phyloP scores from a whole-genome alignment of 2,888 invertebrate genomes.

The Drosophila paranaensis region DNA sequence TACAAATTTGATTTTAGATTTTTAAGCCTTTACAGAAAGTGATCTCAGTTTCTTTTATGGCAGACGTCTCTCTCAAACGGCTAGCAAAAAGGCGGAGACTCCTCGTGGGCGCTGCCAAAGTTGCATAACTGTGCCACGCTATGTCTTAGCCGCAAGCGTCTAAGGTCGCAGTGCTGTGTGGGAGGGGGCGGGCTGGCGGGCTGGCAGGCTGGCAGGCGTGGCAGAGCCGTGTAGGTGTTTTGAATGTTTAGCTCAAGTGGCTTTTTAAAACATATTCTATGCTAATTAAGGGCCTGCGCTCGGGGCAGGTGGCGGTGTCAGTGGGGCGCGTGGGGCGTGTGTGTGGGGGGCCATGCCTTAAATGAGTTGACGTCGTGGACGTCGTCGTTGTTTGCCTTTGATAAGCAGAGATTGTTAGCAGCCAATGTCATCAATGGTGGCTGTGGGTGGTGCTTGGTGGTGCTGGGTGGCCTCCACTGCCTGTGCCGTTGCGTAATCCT shows the following conservation, averaged over 20 bases:
- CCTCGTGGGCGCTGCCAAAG: background rate
- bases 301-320: slow-evolving; percentile 14
- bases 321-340: background rate
- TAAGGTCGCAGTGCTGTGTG: slow-evolving; percentile 63
- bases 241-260: slow-evolving; percentile 80
- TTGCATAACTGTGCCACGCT: slow-evolving; percentile 52
- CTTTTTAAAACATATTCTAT: slow-evolving; percentile 80
- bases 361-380: slow-evolving; percentile 72
- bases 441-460: background rate
- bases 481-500: slow-evolving; percentile 66
- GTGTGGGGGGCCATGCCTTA: slow-evolving; percentile 33
- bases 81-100: slow-evolving; percentile 2
- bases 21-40: background rate
- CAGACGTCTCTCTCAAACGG: slow-evolving; percentile 6
- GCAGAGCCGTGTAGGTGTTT: slow-evolving; percentile 68
- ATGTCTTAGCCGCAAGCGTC: slow-evolving; percentile 66
- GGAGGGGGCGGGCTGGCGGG: background rate
- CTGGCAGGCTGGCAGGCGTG: background rate
- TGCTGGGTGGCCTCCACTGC: slow-evolving; percentile 3
- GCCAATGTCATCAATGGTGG: slow-evolving; percentile 73
- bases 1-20: too few relatives aligned
- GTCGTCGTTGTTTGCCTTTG: slow-evolving; percentile 68
- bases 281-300: slow-evolving; percentile 71
- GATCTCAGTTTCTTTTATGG: background rate
- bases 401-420: slow-evolving; percentile 72